Evolutionary conservation across 2,113 vertebrate genomes (phyloP), one percentile per base, ranked within the genome.

Genomic region (Spheniscus mendiculus): DNA sequence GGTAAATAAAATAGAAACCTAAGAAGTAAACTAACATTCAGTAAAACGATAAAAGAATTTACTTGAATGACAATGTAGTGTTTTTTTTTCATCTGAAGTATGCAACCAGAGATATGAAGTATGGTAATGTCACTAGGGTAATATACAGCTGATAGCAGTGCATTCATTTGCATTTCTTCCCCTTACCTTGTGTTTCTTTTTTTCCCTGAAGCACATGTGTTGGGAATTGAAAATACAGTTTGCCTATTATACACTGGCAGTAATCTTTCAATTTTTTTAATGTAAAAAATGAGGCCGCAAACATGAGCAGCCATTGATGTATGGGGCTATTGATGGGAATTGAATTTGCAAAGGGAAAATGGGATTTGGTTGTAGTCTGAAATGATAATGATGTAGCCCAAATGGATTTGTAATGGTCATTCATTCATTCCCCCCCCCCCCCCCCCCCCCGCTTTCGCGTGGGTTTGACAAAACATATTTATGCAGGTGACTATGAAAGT

Each of bases 361-460:
- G 98, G 98, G 98, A 99, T 99, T 98, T 98, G 97, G 97, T 98
- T 98, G 96, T 98, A 97, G 98, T 97, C 97, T 98, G 98, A 98
- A 98, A 98, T 98, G 95, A 97, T 98, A 98, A 99, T 98, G 98
- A 98, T 98, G 98, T 97, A 92, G 96, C 95, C 98, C 97, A 98
- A 98, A 98, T 98, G 96, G 98, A 98, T 99, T 98, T 98, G 98
- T 98, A 98, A 98, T 99, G 98, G 98, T 98, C 98, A 98, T 98
- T 98, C 98, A 97, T 98, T 98, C 96, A n/a, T 40, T 11, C 40
- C 40, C 40, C 40, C 40, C 11, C 40, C 40, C 40, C 40, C 40
- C 95, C 30, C 5, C n/a, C n/a, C n/a, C n/a, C n/a, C n/a, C n/a
- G n/a, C n/a, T n/a, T n/a, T n/a, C n/a, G n/a, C n/a, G n/a, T n/a